Percentiles rank a stretch among this genome's conserved stretches.
These are phyloP conservation scores for Cydia fagiglandana DNA, from an alignment of 1,140 invertebrate species.

Conservation along the genomic window DNA sequence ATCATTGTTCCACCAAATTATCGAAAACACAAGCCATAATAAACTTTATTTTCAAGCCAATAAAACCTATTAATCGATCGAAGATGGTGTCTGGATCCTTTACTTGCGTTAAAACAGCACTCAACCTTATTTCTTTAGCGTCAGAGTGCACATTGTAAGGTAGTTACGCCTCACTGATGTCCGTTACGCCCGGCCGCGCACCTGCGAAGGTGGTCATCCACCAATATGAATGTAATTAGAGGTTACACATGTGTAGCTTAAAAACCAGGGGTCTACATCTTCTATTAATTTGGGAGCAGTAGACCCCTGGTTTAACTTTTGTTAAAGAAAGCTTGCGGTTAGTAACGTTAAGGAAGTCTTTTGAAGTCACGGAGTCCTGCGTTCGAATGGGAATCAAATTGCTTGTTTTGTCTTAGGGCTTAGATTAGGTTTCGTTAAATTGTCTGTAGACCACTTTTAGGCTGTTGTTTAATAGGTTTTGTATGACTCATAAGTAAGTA, in stretches of 20 bases:
- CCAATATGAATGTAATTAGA: conserved; percentile 73
- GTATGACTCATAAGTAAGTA: too few species aligned
- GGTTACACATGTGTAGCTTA: conserved; percentile 49
- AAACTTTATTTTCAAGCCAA: conserved; percentile 45
- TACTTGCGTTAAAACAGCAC: conserved; percentile 24
- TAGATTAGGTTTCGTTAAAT: conserved; percentile 9
- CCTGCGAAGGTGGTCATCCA: conserved; percentile 62
- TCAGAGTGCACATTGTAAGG: conserved; percentile 42
- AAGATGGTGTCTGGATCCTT: conserved; percentile 43
- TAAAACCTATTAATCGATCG: conserved; percentile 55
- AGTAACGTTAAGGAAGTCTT: conserved; percentile 52
- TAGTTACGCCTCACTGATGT: conserved; percentile 56
- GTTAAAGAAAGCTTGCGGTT: conserved; percentile 61
- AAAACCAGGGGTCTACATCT: neutral
- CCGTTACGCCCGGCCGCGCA: conserved; percentile 59
- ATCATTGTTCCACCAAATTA: conserved; percentile 55
- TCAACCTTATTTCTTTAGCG: conserved; percentile 3
- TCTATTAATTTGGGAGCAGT: neutral
- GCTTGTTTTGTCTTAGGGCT: conserved; percentile 5
- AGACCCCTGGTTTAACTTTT: conserved; percentile 31
- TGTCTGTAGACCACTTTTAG: neutral
- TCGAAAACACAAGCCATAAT: conserved; percentile 42
- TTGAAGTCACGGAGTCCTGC: conserved; percentile 42
- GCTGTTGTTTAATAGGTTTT: neutral
- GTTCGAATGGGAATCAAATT: conserved; percentile 34